Evolutionary conservation across 1,140 invertebrate species (phyloP).

Genomic region (Dolichoris vasculosae): DNA sequence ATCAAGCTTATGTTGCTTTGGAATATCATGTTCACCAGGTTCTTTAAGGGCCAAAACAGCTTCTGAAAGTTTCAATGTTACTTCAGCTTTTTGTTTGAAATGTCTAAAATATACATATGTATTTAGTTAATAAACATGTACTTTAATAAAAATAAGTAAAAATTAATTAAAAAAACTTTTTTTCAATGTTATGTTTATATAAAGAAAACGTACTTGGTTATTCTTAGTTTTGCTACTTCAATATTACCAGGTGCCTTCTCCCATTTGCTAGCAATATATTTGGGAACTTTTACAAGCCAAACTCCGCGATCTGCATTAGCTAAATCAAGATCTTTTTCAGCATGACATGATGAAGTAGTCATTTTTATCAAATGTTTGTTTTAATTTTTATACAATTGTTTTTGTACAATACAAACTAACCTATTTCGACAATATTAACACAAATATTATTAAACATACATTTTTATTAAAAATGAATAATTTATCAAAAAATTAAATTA

Average conservation of each 20-base stretch:
- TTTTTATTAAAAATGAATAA: neutral
- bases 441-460: neutral
- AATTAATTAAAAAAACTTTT: slow-evolving; percentile 1
- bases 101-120: slow-evolving; percentile 63
- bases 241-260: slow-evolving; percentile 85
- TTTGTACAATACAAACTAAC: neutral
- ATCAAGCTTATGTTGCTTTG: slow-evolving; percentile 92
- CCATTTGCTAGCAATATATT: slow-evolving; percentile 95
- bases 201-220: slow-evolving; percentile 78
- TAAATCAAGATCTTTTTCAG: slow-evolving; percentile 87
- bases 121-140: no score
- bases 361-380: neutral
- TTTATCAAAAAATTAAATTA: neutral
- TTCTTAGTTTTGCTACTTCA: slow-evolving; percentile 87
- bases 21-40: slow-evolving; percentile 82
- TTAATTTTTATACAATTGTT: neutral
- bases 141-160: neutral
- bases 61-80: slow-evolving; percentile 81
- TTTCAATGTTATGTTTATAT: slow-evolving; percentile 1
- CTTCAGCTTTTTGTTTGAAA: slow-evolving; percentile 82
- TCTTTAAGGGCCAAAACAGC: slow-evolving; percentile 83
- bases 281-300: slow-evolving; percentile 97
- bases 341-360: slow-evolving; percentile 64
- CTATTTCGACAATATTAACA: neutral
- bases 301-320: slow-evolving; percentile 91